Conservation (phyloP, 2,888 invertebrate genomes). For the Rugalucina vietnamica region DNA sequence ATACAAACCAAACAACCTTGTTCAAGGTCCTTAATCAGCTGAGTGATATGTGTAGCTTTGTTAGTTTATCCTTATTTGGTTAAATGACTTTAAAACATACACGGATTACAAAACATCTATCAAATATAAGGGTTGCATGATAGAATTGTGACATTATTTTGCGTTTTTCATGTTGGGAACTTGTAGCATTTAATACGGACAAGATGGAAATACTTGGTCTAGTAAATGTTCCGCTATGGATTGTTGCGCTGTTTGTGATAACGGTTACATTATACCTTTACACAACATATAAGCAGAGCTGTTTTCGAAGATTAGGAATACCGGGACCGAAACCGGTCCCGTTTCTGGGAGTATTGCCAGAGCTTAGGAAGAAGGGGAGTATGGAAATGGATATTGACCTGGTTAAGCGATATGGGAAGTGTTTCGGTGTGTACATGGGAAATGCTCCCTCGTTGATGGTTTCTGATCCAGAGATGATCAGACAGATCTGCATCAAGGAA, state of each 20-base stretch:
- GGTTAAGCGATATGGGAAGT: slow-evolving; percentile 52
- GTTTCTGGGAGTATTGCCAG: slow-evolving; percentile 44
- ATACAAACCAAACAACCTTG: too few relatives aligned
- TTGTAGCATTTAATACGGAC: too few relatives aligned
- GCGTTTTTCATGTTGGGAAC: too few relatives aligned
- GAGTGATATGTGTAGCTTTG: too few relatives aligned
- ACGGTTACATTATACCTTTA: slow-evolving; percentile 28
- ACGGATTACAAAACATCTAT: too few relatives aligned
- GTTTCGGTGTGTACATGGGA: slow-evolving; percentile 55
- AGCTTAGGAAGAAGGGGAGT: slow-evolving; percentile 42
- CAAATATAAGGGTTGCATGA: too few relatives aligned
- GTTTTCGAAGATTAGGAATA: slow-evolving; percentile 42
- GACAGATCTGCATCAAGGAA: slow-evolving; percentile 60
- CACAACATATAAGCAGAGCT: slow-evolving; percentile 40
- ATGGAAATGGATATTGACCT: slow-evolving; percentile 44
- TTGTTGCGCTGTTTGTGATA: slow-evolving; percentile 21
- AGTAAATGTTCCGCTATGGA: slow-evolving; percentile 28
- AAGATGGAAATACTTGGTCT: slow-evolving; percentile 35
- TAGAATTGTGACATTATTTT: too few relatives aligned
- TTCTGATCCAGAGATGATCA: slow-evolving; percentile 64
- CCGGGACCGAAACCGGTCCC: slow-evolving; percentile 40
- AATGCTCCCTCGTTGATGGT: slow-evolving; percentile 54
- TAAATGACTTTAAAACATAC: too few relatives aligned
- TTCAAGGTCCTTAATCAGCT: too few relatives aligned
- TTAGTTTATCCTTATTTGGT: too few relatives aligned